Evolutionary conservation across 2,113 vertebrate species (phyloP).

Genomic region (Rhinogobius similis): DNA sequence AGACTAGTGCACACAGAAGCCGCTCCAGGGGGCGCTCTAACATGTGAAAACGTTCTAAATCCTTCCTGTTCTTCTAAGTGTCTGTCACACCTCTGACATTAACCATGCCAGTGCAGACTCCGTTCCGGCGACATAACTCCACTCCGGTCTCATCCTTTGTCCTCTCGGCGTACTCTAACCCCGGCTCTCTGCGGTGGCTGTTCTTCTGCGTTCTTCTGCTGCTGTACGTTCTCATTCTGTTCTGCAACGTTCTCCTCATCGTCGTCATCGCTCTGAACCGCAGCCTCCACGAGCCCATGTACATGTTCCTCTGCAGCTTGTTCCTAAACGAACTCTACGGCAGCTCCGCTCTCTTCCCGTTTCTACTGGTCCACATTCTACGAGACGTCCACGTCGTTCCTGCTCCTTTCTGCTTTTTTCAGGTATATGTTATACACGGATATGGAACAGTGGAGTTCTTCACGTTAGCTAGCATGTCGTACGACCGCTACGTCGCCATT

Average conservation of each 20-base stretch:
- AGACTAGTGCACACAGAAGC: too few species aligned
- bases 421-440: neutral
- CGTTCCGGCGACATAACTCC: neutral
- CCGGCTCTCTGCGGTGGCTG: neutral
- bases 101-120: neutral
- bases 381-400: neutral
- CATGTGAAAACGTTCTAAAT: too few species aligned
- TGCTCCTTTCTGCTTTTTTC: neutral
- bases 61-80: too few species aligned
- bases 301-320: conserved; percentile 2
- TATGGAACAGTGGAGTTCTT: neutral
- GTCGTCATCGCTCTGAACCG: neutral
- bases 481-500: conserved; percentile 1
- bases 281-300: conserved; percentile 1
- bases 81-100: neutral
- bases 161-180: neutral
- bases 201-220: neutral
- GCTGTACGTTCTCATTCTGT: neutral
- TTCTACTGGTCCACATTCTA: neutral
- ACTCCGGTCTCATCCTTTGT: neutral
- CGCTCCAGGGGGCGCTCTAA: too few species aligned
- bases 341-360: neutral
- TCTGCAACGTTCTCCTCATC: conserved; percentile 3
- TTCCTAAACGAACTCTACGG: conserved; percentile 1
- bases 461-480: neutral